Evolutionary conservation across 92 coral and sea anemone genomes (phyloP).

Genomic region (Pocillopora meandrina): DNA sequence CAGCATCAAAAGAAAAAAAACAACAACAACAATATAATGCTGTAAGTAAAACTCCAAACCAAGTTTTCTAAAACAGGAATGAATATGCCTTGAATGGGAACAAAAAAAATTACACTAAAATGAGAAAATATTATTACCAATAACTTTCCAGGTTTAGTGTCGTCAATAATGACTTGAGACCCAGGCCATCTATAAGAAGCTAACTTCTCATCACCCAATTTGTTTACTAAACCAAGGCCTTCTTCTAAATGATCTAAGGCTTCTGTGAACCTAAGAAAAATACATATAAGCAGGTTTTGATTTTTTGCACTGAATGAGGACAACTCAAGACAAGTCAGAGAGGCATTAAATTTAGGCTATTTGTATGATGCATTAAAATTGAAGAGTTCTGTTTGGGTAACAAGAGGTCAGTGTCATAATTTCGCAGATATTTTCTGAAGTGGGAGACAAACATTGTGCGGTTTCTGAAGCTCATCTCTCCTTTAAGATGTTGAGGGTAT

Average conservation of each 20-base stretch:
- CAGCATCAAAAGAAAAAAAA: too few relatives aligned
- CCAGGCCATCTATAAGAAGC: slow-evolving; percentile 85
- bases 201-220: slow-evolving; percentile 52
- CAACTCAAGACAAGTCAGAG: too few relatives aligned
- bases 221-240: slow-evolving; percentile 76
- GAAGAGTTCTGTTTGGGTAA: too few relatives aligned
- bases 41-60: background rate
- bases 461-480: too few relatives aligned
- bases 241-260: slow-evolving; percentile 82
- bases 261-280: slow-evolving; percentile 71
- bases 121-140: slow-evolving; percentile 43
- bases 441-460: too few relatives aligned
- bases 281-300: background rate
- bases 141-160: slow-evolving; percentile 72
- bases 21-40: too few relatives aligned
- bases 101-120: background rate
- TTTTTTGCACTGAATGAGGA: too few relatives aligned
- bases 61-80: background rate
- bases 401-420: too few relatives aligned
- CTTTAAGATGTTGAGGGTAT: too few relatives aligned
- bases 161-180: slow-evolving; percentile 74
- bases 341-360: too few relatives aligned
- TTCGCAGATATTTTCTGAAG: too few relatives aligned
- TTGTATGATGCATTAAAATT: too few relatives aligned
- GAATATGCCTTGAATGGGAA: background rate